Conservation (phyloP, 2,888 invertebrate species). For the Sinotaia quadrata region DNA sequence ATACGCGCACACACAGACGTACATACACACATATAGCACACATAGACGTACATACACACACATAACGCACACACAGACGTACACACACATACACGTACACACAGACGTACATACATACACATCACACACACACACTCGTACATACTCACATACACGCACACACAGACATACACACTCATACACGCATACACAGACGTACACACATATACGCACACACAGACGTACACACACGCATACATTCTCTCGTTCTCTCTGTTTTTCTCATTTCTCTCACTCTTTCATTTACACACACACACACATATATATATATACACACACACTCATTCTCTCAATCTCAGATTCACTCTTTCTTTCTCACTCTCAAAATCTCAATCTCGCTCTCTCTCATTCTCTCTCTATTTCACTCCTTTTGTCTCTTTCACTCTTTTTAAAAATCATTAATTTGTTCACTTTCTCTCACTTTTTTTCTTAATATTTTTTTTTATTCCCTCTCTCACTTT, state of each 20-base stretch:
- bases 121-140: background rate
- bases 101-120: background rate
- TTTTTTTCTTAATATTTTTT: background rate
- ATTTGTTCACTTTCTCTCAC: background rate
- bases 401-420: background rate
- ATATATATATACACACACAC: background rate
- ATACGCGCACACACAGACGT: background rate
- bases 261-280: background rate
- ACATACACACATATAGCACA: no score
- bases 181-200: background rate
- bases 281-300: constrained; percentile 8
- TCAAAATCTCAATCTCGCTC: background rate
- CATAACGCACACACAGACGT: constrained; percentile 1
- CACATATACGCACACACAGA: background rate
- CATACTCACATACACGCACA: background rate
- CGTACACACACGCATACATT: background rate
- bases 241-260: background rate
- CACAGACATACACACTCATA: background rate
- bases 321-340: background rate
- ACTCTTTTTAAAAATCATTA: background rate
- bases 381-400: constrained; percentile 7
- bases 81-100: constrained; percentile 1
- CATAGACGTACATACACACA: background rate
- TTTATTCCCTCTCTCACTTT: background rate
- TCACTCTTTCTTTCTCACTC: background rate